Conservation (phyloP, 2,888 invertebrate genomes). For the Polydrusus pterygomalis region DNA sequence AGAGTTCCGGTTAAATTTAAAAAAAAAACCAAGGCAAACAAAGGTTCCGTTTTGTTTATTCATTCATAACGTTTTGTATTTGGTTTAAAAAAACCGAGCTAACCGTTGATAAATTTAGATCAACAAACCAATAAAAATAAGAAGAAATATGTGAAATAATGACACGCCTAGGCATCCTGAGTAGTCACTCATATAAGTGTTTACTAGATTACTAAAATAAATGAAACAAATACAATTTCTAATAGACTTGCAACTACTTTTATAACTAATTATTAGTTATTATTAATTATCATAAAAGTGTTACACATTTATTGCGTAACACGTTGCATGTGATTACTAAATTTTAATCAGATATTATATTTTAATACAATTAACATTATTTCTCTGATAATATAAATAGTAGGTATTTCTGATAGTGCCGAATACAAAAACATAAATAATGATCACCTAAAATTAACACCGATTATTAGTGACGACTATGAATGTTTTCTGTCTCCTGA, state of each 20-base stretch:
- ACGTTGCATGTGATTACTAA: neutral
- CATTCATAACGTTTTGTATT: neutral
- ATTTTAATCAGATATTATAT: neutral
- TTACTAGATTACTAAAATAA: neutral
- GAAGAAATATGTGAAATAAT: too few relatives aligned
- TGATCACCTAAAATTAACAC: too few relatives aligned
- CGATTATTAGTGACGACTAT: too few relatives aligned
- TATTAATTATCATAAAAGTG: slow-evolving; percentile 5
- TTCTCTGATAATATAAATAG: neutral
- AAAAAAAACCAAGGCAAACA: neutral
- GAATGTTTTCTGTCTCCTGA: too few relatives aligned
- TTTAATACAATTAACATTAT: neutral
- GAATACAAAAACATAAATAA: too few relatives aligned
- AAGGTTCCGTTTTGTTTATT: neutral
- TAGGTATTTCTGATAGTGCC: too few relatives aligned
- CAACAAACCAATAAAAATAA: neutral
- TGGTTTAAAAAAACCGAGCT: neutral
- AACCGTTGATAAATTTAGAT: neutral
- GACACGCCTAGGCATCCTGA: too few relatives aligned
- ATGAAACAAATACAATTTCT: neutral
- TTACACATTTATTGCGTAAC: slow-evolving; percentile 6
- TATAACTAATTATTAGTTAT: neutral
- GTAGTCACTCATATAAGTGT: too few relatives aligned
- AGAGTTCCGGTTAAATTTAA: too few relatives aligned
- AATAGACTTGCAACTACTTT: neutral